Conservation (phyloP, 2,888 invertebrate species). For the Xylota sylvarum region DNA sequence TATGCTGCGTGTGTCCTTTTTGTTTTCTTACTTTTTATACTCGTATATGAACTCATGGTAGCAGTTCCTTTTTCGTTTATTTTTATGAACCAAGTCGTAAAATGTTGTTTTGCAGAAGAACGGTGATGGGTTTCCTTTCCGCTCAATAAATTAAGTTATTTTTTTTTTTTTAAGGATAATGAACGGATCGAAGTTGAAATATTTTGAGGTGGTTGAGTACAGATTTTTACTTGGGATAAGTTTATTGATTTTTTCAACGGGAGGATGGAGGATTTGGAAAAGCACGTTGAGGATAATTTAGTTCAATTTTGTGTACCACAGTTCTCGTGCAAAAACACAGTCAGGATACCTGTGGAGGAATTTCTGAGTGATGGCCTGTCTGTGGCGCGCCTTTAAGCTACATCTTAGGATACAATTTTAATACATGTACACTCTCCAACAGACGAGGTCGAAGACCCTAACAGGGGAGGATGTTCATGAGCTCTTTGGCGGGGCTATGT, state of each 20-base stretch:
- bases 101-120: slow-evolving; percentile 7
- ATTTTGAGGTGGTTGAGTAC: neutral
- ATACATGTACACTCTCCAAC: no score
- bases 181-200: neutral
- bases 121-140: slow-evolving; percentile 26
- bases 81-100: slow-evolving; percentile 24
- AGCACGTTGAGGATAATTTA: no score
- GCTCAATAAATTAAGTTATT: slow-evolving; percentile 43
- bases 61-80: neutral
- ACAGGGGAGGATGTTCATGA: no score
- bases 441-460: no score
- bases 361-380: no score
- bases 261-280: no score
- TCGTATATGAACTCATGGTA: neutral
- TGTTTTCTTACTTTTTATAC: slow-evolving; percentile 4
- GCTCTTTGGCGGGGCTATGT: no score
- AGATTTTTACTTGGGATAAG: neutral
- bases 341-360: no score
- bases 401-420: no score
- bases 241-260: neutral
- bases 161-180: slow-evolving; percentile 2
- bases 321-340: no score
- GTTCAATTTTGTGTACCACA: no score
- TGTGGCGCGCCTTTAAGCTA: no score
- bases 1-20: neutral